Base-by-base conservation (phyloP, 2,113 vertebrate genomes). In the Pteronura brasiliensis region DNA sequence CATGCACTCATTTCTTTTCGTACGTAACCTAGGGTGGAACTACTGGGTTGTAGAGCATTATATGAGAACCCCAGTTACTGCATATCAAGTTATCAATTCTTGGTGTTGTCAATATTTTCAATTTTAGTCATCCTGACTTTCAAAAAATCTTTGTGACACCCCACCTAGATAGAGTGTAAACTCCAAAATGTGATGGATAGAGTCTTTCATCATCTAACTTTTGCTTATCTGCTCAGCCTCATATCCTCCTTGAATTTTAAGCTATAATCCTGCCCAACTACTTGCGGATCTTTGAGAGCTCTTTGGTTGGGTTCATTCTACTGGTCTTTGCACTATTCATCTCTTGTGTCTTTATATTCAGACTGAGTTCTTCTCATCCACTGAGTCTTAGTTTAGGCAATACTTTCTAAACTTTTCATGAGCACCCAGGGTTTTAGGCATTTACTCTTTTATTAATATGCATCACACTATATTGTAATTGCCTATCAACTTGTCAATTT, bases 41-140 rank as follows among this genome's bases (percentile, higher is more conserved):
- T 49, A 5, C 86, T 91, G 36, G 12, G 2, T 91, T 8, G 27
- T 9, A 84, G 31, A 69, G 12, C n/a, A 55, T 63, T 79, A 52
- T 61, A 55, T 23, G 61, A 71, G 25, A 47, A 88, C 79, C 36
- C 29, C 13, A 88, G 34, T 63, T 77, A 82, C 1, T 79, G 36
- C 52, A 93, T 27, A 65, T 57, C 52, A 47, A 47, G 17, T 77
- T 55, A n/a, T 90, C 42, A 93, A 8, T 10, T 71, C 57, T 88
- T 61, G 18, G 59, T n/a, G 29, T 61, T 87, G 42, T 83, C 57
- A 65, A 21, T 90, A 12, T 89, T 95, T 88, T 92, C 87, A 44
- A 90, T 76, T 95, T 90, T 87, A 87, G 72, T 52, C 52, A 72
- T 77, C 93, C 36, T 65, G 44, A 34, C 49, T 87, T 95, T 72